Conservation (phyloP, 2,797 vertebrate species). For the Mormyrops attenuatus region DNA sequence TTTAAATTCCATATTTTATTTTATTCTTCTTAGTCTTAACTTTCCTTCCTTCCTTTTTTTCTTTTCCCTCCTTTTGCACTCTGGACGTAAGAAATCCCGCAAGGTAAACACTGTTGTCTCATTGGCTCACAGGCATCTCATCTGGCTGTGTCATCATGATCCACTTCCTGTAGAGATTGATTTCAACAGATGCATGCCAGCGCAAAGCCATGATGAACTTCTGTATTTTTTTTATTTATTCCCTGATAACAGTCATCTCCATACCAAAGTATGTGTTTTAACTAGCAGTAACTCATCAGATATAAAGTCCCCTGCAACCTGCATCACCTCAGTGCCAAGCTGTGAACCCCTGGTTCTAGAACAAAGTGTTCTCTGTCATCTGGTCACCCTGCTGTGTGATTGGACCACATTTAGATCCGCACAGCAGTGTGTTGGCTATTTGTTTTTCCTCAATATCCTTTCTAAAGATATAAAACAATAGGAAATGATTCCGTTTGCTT, state of each 20-base stretch:
- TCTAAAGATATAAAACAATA: constrained; percentile 19
- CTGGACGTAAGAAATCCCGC: constrained; percentile 99
- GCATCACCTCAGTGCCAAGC: neutral
- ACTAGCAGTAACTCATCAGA: neutral
- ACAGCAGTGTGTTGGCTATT: neutral
- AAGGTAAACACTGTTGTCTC: constrained; percentile 85
- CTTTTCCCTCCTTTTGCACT: constrained; percentile 69
- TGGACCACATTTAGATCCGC: neutral
- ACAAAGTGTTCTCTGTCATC: constrained; percentile 46
- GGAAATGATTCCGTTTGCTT: constrained; percentile 45
- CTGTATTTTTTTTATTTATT: neutral
- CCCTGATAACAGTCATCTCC: neutral
- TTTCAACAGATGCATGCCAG: neutral
- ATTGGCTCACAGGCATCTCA: constrained; percentile 60
- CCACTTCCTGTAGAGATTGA: neutral
- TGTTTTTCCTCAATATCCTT: neutral
- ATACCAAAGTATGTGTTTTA: neutral
- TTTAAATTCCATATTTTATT: neutral
- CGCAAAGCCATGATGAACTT: neutral
- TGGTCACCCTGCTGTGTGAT: constrained; percentile 50
- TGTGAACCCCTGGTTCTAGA: neutral
- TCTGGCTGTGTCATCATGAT: neutral
- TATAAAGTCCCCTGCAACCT: neutral
- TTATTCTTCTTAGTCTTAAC: constrained; percentile 33
- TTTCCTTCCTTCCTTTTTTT: constrained; percentile 16